A percentile compares a stretch with the other conserved stretches of the same genome.
Conservation (phyloP, 2,113 vertebrate species). For the Procavia capensis region DNA sequence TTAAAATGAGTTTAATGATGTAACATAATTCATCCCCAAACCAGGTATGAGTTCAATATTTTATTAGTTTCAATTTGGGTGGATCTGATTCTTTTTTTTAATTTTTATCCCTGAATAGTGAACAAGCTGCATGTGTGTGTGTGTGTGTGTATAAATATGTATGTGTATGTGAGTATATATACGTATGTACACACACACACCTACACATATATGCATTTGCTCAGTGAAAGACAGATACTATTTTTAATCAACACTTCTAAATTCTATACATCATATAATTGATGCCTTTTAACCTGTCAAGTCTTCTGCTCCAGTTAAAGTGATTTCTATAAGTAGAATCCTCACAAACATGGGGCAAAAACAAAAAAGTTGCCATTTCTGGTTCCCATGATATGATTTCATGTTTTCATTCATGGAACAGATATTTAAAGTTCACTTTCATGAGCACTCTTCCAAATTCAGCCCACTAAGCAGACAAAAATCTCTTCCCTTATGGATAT, state of each 20-base stretch:
- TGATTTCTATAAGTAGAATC: not conserved
- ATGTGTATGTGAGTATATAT: no score
- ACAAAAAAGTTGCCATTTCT: not conserved
- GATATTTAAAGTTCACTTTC: not conserved
- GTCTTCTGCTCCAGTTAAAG: not conserved
- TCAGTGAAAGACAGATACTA: not conserved
- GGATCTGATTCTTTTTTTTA: not conserved
- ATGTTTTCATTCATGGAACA: not conserved
- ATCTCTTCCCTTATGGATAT: not conserved
- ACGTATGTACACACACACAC: no score
- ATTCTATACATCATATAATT: not conserved
- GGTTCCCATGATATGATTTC: not conserved
- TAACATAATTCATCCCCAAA: not conserved
- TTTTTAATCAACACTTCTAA: not conserved
- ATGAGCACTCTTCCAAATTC: not conserved
- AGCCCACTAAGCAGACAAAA: not conserved
- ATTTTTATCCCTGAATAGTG: not conserved
- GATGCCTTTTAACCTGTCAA: not conserved
- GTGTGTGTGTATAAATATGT: not conserved
- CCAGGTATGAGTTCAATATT: not conserved
- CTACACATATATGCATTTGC: not conserved
- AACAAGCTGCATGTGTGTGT: not conserved
- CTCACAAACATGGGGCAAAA: not conserved
- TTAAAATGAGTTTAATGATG: not conserved
- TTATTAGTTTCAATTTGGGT: not conserved